phyloP scores from a whole-genome alignment of 1,140 invertebrate genomes.

The Cheumatopsyche charites region DNA sequence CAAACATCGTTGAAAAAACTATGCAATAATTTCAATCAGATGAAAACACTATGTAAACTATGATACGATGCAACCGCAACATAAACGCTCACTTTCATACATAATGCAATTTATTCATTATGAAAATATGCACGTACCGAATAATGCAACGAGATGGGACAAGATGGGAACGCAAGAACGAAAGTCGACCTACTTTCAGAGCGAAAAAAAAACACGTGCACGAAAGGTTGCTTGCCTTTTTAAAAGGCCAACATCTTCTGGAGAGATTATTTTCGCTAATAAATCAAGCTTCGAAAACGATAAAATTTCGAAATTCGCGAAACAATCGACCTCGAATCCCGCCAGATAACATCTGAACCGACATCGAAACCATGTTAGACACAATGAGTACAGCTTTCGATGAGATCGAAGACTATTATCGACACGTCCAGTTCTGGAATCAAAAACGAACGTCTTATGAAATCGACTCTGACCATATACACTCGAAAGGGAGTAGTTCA shows the following conservation, averaged over 20 bases:
- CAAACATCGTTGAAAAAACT: too few relatives aligned
- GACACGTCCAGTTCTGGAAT: background rate
- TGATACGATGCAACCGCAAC: too few relatives aligned
- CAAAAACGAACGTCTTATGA: conserved; percentile 1
- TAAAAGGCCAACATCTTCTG: conserved; percentile 7
- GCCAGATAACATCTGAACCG: too few relatives aligned
- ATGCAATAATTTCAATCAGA: too few relatives aligned
- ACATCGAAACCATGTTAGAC: too few relatives aligned
- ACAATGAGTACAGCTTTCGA: too few relatives aligned
- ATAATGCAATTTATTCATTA: too few relatives aligned
- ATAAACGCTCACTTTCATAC: too few relatives aligned
- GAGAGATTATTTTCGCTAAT: background rate
- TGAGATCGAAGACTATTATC: too few relatives aligned
- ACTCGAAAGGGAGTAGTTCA: conserved; percentile 3
- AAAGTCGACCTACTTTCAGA: conserved; percentile 11
- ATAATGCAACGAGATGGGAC: conserved; percentile 14
- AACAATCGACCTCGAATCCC: conserved; percentile 1
- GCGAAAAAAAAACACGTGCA: too few relatives aligned
- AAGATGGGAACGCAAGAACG: background rate
- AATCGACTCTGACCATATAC: background rate
- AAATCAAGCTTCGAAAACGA: background rate
- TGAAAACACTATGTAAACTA: too few relatives aligned
- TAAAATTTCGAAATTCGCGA: conserved; percentile 2
- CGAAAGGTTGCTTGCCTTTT: background rate
- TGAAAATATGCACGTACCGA: background rate